phyloP scores from a whole-genome alignment of 2,113 vertebrate species.

The Galemys pyrenaicus region DNA sequence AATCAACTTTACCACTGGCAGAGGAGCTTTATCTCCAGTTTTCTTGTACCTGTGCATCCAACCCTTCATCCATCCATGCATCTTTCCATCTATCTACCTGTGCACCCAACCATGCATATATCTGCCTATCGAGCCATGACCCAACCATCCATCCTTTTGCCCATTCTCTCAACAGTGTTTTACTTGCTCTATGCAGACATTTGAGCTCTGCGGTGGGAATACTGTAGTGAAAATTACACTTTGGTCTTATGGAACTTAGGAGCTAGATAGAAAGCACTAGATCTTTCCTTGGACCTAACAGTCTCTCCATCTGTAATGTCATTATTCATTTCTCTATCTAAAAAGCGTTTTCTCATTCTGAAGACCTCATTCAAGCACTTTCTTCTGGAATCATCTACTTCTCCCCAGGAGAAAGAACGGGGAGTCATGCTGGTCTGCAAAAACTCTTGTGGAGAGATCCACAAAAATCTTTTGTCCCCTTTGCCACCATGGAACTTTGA shows the following conservation, averaged over 20 bases:
- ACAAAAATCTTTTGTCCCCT: neutral
- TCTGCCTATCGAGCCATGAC: neutral
- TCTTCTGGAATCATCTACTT: neutral
- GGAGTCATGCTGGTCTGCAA: neutral
- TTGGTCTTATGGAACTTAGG: neutral
- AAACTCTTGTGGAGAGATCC: neutral
- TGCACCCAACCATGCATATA: neutral
- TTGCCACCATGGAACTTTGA: neutral
- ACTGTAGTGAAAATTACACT: neutral
- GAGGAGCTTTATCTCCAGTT: neutral
- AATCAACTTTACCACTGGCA: neutral
- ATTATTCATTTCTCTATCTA: neutral
- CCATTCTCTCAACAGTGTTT: neutral
- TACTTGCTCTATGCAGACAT: neutral
- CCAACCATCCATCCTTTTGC: no score
- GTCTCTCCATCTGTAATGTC: neutral
- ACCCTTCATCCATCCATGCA: no score
- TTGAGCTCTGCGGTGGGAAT: neutral
- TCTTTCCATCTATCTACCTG: no score
- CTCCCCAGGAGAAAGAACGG: neutral
- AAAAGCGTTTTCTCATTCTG: neutral
- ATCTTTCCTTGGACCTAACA: neutral
- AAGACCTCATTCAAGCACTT: neutral
- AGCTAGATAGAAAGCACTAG: neutral
- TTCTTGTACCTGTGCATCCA: neutral